Evolutionary conservation across 1,140 invertebrate genomes (phyloP), one percentile per base, ranked within the genome.

Genomic region (Episyrphus balteatus): DNA sequence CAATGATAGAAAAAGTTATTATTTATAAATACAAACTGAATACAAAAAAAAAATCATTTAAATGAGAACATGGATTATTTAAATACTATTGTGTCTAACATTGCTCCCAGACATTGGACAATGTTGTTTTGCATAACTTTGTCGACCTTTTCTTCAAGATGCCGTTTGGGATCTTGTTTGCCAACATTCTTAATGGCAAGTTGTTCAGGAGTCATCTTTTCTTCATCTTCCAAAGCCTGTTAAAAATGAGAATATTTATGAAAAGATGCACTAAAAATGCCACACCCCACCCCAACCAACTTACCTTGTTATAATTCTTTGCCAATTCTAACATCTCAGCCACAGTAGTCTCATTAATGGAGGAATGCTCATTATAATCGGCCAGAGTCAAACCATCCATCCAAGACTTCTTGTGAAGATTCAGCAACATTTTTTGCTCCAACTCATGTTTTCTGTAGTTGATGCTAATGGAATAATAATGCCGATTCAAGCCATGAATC

Each of bases 191-290:
- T 99, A 56, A 99, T 98, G 13, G 95, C 96, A 64, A 99, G 73
- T 68, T 99, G 95, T 70, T 99, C 94, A 1, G 92, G 89, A n/a
- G 95, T 99, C 93, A 99, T 98, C 68, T 97, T 98, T 68, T 99
- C 95, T 71, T 99, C 97, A 60, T 99, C 97, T 74, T 99, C 96
- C 38, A 99, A 73, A 36, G 94, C 88, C 83, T 85, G 51, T 13
- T 62, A 67, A 48, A 43, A n/a, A n/a, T n/a, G n/a, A n/a, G 32
- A 32, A 48, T 47, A 41, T 19, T 36, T 10, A 19, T 40, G 42
- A 14, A 19, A 44, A 17, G 14, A 46, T 19, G 1, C 12, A 2
- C 32, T 47, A 30, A 43, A 8, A 31, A 11, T 42, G 31, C 6
- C 7, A 36, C 7, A 34, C 32, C 8, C 9, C 13, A 13, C 10